Conservation (phyloP, 92 coral and sea anemone species). For the Epizoanthus scotinus region DNA sequence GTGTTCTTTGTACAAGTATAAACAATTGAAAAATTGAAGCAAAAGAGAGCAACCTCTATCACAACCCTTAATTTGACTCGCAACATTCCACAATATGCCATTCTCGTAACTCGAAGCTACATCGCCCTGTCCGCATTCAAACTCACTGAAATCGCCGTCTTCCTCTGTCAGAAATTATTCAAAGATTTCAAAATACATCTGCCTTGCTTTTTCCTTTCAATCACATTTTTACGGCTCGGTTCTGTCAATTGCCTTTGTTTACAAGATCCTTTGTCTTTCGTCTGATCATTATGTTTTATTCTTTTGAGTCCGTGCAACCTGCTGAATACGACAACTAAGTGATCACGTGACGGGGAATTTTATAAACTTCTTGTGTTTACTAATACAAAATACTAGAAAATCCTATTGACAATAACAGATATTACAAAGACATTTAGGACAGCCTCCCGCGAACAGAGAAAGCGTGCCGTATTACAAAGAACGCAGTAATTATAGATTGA, state of each 20-base stretch:
- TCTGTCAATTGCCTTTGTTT: conserved; percentile 9
- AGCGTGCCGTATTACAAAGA: neutral
- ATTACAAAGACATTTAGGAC: neutral
- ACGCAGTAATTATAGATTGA: neutral
- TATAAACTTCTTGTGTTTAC: conserved; percentile 9
- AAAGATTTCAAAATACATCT: neutral
- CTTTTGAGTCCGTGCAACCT: conserved; percentile 19
- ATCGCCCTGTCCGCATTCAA: too few species aligned
- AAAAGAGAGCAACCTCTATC: conserved; percentile 9
- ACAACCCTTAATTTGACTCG: neutral
- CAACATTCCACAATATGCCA: neutral
- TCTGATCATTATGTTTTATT: neutral
- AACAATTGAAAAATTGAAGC: neutral
- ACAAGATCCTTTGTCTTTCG: conserved; percentile 26
- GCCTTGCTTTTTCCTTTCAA: conserved; percentile 5
- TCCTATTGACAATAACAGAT: neutral
- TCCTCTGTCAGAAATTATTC: neutral
- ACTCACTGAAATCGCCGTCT: neutral
- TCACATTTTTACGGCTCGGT: neutral
- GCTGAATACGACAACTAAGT: neutral
- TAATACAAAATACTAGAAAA: neutral
- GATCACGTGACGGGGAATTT: conserved; percentile 17
- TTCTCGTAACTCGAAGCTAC: neutral
- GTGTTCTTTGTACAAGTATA: conserved; percentile 12
- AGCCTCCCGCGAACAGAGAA: neutral